phyloP scores from a whole-genome alignment of 2,113 vertebrate species.

The Hiodon tergisus region DNA sequence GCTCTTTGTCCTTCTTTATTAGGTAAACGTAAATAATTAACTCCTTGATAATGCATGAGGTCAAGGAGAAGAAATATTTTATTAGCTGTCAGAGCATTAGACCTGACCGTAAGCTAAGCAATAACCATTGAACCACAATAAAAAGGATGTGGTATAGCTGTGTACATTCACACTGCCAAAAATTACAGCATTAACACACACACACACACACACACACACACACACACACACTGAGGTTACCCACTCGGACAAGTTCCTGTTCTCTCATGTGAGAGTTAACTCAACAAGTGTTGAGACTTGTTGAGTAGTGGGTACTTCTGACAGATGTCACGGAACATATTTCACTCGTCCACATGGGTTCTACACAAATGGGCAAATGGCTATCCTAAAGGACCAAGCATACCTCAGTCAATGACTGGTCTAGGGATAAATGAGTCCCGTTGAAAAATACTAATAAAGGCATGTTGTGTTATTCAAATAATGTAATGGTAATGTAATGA shows the following conservation, averaged over 20 bases:
- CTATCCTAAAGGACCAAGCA: background rate
- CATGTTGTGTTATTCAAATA: too few species aligned
- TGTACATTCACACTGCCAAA: background rate
- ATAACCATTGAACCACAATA: slow-evolving; percentile 31
- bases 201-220: too few species aligned
- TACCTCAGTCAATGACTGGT: background rate
- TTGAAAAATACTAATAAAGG: too few species aligned
- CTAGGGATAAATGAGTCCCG: too few species aligned
- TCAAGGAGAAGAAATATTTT: slow-evolving; percentile 29
- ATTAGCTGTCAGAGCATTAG: slow-evolving; percentile 30
- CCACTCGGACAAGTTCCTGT: too few species aligned
- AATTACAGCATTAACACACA: too few species aligned
- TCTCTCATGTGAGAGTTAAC: too few species aligned
- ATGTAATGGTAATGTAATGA: too few species aligned
- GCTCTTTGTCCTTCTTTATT: slow-evolving; percentile 33
- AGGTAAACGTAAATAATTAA: slow-evolving; percentile 42
- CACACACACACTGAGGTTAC: too few species aligned
- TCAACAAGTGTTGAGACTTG: too few species aligned
- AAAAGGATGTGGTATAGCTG: background rate
- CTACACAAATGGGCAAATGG: too few species aligned
- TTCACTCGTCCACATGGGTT: background rate
- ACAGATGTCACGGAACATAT: background rate
- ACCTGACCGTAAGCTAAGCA: slow-evolving; percentile 3
- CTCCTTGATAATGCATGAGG: slow-evolving; percentile 8
- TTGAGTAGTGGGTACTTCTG: background rate